These are phyloP conservation scores for Campopleginae sp. DNA, from an alignment of 2,888 invertebrate genomes.

Conservation along the genomic window DNA sequence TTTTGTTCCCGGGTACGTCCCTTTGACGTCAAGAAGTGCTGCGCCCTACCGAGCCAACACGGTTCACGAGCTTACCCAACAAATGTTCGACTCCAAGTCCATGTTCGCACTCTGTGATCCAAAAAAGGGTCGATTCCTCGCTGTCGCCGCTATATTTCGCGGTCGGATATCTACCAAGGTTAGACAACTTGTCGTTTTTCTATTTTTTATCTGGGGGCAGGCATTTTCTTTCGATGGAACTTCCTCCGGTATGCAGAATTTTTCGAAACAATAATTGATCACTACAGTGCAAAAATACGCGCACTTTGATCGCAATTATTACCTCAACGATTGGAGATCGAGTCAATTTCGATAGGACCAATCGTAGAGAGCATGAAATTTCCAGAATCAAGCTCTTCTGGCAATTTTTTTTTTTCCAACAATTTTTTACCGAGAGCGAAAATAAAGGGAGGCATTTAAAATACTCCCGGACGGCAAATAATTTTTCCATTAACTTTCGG, in stretches of 20 bases:
- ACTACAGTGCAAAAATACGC: background rate
- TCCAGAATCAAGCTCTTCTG: background rate
- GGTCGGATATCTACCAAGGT: conserved; percentile 86
- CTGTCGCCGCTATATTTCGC: conserved; percentile 89
- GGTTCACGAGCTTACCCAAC: conserved; percentile 90
- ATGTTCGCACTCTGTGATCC: conserved; percentile 91
- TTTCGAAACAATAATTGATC: background rate
- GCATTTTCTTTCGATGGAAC: conserved; percentile 17
- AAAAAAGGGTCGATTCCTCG: conserved; percentile 88
- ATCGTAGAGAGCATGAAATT: background rate
- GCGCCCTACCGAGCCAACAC: conserved; percentile 85
- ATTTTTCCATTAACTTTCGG: too few species aligned
- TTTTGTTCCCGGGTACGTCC: conserved; percentile 93
- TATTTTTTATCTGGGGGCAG: background rate
- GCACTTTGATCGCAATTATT: background rate
- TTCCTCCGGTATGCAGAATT: background rate
- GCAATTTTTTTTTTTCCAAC: background rate
- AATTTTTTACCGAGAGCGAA: background rate
- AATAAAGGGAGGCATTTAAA: background rate
- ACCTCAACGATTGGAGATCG: background rate
- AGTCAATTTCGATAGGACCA: background rate
- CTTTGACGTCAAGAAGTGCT: conserved; percentile 88
- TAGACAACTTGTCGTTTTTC: background rate
- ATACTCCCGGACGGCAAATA: background rate
- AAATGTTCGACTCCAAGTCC: conserved; percentile 90